Base-by-base conservation (phyloP, 1,140 invertebrate species). In the Bombyx mandarina region DNA sequence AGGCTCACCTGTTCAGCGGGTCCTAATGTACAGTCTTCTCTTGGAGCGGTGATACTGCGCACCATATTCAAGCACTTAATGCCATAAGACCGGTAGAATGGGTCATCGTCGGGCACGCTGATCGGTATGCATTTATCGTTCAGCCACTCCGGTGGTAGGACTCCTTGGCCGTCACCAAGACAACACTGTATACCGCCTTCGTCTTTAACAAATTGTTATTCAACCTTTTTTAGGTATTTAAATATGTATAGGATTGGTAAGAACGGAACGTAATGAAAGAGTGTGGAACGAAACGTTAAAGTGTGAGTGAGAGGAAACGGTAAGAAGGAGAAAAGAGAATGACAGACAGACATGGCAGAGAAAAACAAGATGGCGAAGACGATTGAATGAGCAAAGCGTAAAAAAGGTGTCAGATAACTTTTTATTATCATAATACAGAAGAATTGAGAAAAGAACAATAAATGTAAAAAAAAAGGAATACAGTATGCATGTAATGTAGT, bases 11-110 rank as follows among this genome's bases (percentile, higher is more conserved):
- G 94, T 77, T 95, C 93, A 8, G 92, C 80, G n/a, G 93, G 92
- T 18, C 94, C 94, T 58, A 95, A 90, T 47, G 88, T 92, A 62
- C 94, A 96, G 58, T 94, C 93, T 1, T 91, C 88, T 61, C 91
- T 86, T 0, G 94, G 88, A 0, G 92, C 91, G 0, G 93, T 92
- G 6, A 88, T 69, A 54, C 80, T 85, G 46, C 87, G 72, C 48
- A 92, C 91, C 65, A 91, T 91, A 65, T 92, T 92, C 49, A 92
- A 84, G 62, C 91, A 93, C 45, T 84, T 71, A 54, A 92, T 89
- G 35, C 92, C 91, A 7, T 92, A 82, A 7, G 86, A 66, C 0
- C 79, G 63, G 67, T 91, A 92, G 63, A 93, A 90, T 0, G 89
- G 88, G 75, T 95, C 93, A 60, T 92, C 89, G 7, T 84, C 69